Evolutionary conservation across 2,797 vertebrate species (phyloP).

Genomic region (Eremophila alpestris): DNA sequence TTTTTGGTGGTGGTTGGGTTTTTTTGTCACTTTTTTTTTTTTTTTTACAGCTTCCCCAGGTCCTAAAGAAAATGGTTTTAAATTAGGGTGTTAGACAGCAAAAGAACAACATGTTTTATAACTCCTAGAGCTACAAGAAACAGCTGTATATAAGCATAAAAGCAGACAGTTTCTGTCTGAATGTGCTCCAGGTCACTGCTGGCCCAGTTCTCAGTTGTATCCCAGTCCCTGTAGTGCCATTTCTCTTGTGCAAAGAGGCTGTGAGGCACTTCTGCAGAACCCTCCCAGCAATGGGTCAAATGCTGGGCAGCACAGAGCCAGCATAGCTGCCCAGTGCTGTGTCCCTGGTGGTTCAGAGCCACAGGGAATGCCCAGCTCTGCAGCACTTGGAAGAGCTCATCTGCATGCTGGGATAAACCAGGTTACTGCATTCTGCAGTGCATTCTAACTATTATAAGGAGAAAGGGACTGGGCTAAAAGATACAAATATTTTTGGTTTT

Average conservation of each 20-base stretch:
- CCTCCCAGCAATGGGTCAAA: conserved; percentile 6
- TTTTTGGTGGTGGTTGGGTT: neutral
- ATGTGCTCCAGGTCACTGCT: conserved; percentile 25
- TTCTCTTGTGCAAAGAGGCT: neutral
- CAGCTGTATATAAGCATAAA: conserved; percentile 44
- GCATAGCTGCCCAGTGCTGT: fast-evolving
- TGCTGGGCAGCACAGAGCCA: neutral
- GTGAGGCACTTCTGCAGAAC: neutral
- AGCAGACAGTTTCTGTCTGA: neutral
- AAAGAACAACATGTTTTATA: conserved; percentile 30
- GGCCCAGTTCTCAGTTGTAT: conserved; percentile 42
- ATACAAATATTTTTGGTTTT: neutral
- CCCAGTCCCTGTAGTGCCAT: neutral
- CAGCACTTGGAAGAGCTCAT: neutral
- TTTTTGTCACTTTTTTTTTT: fast-evolving
- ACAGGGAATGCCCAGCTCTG: neutral
- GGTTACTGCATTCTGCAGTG: neutral
- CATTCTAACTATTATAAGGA: neutral
- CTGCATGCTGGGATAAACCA: neutral
- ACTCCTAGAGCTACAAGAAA: conserved; percentile 43
- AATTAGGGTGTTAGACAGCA: conserved; percentile 42
- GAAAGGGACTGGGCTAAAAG: neutral
- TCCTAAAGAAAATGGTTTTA: conserved; percentile 26
- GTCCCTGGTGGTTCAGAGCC: neutral
- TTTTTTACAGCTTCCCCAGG: neutral